Evolutionary conservation across 2,797 vertebrate species (phyloP), one percentile per base, ranked within the genome.

Genomic region (Rhodeus uyekii): DNA sequence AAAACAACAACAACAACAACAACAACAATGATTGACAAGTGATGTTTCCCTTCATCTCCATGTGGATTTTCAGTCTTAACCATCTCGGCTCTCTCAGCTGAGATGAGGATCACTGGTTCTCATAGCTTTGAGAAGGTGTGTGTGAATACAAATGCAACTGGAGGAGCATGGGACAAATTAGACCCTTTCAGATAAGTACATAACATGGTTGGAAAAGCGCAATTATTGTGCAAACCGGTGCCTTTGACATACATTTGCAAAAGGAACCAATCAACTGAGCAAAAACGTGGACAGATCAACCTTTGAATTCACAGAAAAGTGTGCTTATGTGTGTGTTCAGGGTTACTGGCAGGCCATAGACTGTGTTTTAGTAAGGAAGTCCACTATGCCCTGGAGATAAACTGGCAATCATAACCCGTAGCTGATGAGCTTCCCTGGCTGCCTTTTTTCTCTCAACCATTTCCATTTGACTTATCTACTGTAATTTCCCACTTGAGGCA

Each of bases 391-490:
- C 86, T 61, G 36, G 84, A 88, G 87, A 86, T 71, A 75, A 80
- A 44, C 67, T 80, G 76, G 84, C 80, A 85, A 82, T 87, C 84
- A 83, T 84, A 86, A 81, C 50, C 77, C 76, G 48, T 58, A 82
- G 83, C 84, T 89, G 87, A 90, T 89, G 86, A 90, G 88, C 85
- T 90, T 86, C 75, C 48, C 74, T 67, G 29, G 80, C 64, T 12
- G 36, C 42, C 82, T 63, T 84, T 83, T 84, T 55, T 61, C 55
- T 24, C 53, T 63, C 75, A 65, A 88, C 82, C 76, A 84, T 84
- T 84, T 87, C 44, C 27, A 81, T 85, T 80, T 85, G 84, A 90
- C 89, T 89, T 88, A 88, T 90, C 90, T 88, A 85, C 84, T 87
- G 87, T 71, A 76, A 89, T 87, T 80, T 72, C 50, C 75, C 36